These are phyloP conservation scores for Resseliella maxima DNA, from an alignment of 2,888 invertebrate species.

Conservation along the genomic window DNA sequence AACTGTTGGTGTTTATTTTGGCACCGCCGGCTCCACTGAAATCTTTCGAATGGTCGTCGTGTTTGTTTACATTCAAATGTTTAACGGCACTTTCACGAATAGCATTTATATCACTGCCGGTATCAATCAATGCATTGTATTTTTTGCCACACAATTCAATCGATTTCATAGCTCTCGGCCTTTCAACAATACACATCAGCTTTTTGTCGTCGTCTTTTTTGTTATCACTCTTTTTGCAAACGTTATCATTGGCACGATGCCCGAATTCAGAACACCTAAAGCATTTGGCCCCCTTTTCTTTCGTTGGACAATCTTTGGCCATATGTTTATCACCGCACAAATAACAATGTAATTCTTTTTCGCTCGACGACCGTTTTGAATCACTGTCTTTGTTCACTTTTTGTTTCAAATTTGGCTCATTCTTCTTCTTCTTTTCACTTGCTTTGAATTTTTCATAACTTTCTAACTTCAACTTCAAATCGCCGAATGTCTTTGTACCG, in stretches of 20 bases:
- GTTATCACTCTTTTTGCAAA: too few relatives aligned
- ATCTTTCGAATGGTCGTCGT: not conserved
- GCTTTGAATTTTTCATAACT: conserved; percentile 58
- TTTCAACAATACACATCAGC: not conserved
- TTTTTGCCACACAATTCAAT: not conserved
- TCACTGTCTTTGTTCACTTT: too few relatives aligned
- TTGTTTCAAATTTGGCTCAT: not conserved
- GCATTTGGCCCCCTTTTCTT: conserved; percentile 7
- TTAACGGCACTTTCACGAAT: not conserved
- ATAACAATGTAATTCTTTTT: conserved; percentile 66
- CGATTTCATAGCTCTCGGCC: not conserved
- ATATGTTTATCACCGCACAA: conserved; percentile 42
- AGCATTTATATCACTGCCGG: not conserved
- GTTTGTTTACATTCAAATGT: not conserved
- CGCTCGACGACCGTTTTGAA: too few relatives aligned
- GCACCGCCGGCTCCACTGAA: not conserved
- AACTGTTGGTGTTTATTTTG: not conserved
- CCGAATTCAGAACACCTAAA: too few relatives aligned
- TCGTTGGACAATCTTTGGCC: not conserved
- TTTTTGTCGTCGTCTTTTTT: too few relatives aligned
- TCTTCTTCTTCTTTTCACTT: not conserved
- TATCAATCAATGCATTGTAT: not conserved
- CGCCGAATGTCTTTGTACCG: conserved; percentile 59
- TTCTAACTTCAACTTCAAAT: conserved; percentile 59
- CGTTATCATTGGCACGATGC: too few relatives aligned